Evolutionary conservation across 2,888 invertebrate genomes (phyloP), one percentile per base, ranked within the genome.

Genomic region (Agonopterix arenella): DNA sequence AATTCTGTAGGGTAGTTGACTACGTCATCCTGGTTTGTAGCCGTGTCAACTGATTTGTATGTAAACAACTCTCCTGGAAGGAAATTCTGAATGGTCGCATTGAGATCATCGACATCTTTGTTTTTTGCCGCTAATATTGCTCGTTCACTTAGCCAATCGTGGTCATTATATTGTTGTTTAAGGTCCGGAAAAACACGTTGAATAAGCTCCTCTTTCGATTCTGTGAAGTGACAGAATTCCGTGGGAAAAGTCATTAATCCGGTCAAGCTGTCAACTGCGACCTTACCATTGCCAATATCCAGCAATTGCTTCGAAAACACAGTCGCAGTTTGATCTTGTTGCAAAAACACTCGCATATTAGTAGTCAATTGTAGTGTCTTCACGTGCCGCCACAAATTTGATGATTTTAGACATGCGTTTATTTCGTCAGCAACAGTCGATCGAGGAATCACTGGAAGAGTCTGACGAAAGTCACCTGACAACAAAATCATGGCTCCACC

Each of bases 391-490:
- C 62, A 62, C 48, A 64, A 55, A 60, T 56, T 52, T 4, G 61
- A 65, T 53, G 56, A 52, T 59, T 65, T 64, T n/a, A n/a, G n/a
- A n/a, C n/a, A n/a, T n/a, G n/a, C n/a, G n/a, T n/a, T n/a, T n/a
- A n/a, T n/a, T n/a, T 60, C 58, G 42, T 63, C 62, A 47, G 62
- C 64, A 49, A 48, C 50, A 46, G 63, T 67, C 41, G 57, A 60
- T 54, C 60, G 53, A 18, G 60, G 60, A 57, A 66, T 65, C 9
- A 66, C 64, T 56, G 63, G 63, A 28, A 66, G 55, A 47, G 57
- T 65, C 52, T 65, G 64, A 16, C 64, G 56, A 53, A 67, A 66
- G 61, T 68, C 67, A 52, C 64, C 61, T 52, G 66, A 54, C 47
- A 68, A 61, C 52, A 68, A 52, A 43, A 66, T 55, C 53, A 60